Evolutionary conservation across 2,797 vertebrate species (phyloP).

Genomic region (Acipenser ruthenus): DNA sequence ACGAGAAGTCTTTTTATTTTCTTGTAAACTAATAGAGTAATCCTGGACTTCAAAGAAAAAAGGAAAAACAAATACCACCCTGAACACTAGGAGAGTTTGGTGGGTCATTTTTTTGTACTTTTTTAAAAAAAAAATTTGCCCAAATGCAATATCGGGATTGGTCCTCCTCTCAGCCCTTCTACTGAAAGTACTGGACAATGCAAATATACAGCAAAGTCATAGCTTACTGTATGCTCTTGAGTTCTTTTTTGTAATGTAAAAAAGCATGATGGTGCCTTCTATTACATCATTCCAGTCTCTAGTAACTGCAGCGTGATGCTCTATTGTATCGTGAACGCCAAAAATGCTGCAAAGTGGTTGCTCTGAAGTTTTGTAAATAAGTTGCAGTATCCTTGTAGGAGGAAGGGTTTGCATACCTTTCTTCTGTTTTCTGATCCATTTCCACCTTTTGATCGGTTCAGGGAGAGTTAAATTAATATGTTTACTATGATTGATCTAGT

Average conservation of each 20-base stretch:
- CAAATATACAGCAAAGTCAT: conserved; percentile 81
- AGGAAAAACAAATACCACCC: conserved; percentile 31
- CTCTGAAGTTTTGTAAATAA: conserved; percentile 35
- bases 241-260: conserved; percentile 62
- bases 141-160: neutral
- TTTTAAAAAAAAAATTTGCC: conserved; percentile 17
- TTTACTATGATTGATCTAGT: neutral
- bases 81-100: conserved; percentile 42
- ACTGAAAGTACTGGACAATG: conserved; percentile 47
- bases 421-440: neutral
- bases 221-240: conserved; percentile 58
- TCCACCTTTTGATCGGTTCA: conserved; percentile 5
- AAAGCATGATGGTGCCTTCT: conserved; percentile 95
- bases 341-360: conserved; percentile 44
- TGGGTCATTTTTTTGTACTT: conserved; percentile 43
- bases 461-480: conserved; percentile 3
- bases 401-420: conserved; percentile 41
- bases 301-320: conserved; percentile 68
- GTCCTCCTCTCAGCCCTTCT: conserved; percentile 56
- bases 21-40: conserved; percentile 49
- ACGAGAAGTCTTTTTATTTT: conserved; percentile 7
- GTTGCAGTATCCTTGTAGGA: conserved; percentile 67
- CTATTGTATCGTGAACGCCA: conserved; percentile 14
- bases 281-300: conserved; percentile 85
- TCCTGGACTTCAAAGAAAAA: conserved; percentile 43